These are phyloP conservation scores for Anguilla megastoma DNA, from an alignment of 2,797 vertebrate genomes.

Conservation along the genomic window DNA sequence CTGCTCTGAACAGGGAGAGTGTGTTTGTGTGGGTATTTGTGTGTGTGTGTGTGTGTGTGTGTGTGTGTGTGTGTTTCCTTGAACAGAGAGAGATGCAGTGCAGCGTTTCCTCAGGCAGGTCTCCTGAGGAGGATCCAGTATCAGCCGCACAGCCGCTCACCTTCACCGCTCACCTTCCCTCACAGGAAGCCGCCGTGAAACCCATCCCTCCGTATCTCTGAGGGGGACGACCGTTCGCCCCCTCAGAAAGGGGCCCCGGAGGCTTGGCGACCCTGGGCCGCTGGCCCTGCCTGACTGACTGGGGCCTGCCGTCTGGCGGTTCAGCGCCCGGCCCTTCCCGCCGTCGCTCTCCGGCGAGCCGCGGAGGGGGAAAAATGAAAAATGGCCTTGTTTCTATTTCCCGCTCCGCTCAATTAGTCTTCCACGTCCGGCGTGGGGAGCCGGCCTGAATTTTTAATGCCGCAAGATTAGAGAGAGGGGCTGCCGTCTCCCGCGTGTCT, in stretches of 20 bases:
- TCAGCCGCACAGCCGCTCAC: neutral
- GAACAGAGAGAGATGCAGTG: neutral
- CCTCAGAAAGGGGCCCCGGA: neutral
- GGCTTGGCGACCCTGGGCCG: neutral
- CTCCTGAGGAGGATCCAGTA: neutral
- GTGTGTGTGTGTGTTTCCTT: neutral
- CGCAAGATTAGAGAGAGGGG: neutral
- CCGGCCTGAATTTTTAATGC: slow-evolving; percentile 10
- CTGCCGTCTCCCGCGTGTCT: neutral
- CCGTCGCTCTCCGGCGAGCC: slow-evolving; percentile 31
- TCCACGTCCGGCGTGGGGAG: neutral
- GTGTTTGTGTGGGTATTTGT: neutral
- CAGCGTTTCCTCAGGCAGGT: neutral
- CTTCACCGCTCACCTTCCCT: neutral
- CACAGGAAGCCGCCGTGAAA: neutral
- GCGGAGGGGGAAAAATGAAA: neutral
- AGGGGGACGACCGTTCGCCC: neutral
- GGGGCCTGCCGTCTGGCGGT: neutral
- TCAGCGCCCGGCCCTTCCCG: neutral
- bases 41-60: neutral
- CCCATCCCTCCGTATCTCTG: neutral
- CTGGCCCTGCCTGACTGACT: neutral
- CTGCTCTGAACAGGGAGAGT: neutral
- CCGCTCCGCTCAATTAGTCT: neutral
- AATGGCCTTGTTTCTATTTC: slow-evolving; percentile 12